phyloP scores from a whole-genome alignment of 2,888 invertebrate genomes.

The Stenolophus ochropezus region DNA sequence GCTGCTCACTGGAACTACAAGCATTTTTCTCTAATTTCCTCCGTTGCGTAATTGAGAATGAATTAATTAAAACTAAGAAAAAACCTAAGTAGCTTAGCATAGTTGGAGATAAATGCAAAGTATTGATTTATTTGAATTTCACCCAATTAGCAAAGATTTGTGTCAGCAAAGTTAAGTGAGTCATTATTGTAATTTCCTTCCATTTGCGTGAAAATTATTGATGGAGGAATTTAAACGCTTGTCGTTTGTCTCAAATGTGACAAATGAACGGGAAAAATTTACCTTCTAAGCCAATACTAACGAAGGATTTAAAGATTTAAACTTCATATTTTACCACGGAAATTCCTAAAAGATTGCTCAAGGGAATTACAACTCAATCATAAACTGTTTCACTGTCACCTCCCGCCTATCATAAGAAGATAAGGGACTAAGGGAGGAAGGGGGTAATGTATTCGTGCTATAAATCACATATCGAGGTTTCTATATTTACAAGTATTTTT shows the following conservation, averaged over 20 bases:
- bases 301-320: neutral
- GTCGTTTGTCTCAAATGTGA: conserved; percentile 3
- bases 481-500: too few species aligned
- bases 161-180: conserved; percentile 13
- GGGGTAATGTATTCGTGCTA: too few species aligned
- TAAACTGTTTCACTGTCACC: too few species aligned
- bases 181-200: conserved; percentile 10
- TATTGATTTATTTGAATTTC: conserved; percentile 5
- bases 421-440: too few species aligned
- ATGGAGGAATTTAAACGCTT: neutral
- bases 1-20: too few species aligned
- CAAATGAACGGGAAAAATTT: neutral
- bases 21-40: too few species aligned
- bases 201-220: neutral
- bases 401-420: too few species aligned
- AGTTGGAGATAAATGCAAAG: neutral
- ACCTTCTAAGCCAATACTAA: neutral
- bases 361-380: too few species aligned
- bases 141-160: conserved; percentile 10
- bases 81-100: neutral
- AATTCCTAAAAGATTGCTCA: too few species aligned
- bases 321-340: neutral
- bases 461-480: too few species aligned
- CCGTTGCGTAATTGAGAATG: too few species aligned
- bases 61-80: too few species aligned